Evolutionary conservation across 2,888 invertebrate genomes (phyloP), one percentile per base, ranked within the genome.

Genomic region (Falcaria lacertinaria): DNA sequence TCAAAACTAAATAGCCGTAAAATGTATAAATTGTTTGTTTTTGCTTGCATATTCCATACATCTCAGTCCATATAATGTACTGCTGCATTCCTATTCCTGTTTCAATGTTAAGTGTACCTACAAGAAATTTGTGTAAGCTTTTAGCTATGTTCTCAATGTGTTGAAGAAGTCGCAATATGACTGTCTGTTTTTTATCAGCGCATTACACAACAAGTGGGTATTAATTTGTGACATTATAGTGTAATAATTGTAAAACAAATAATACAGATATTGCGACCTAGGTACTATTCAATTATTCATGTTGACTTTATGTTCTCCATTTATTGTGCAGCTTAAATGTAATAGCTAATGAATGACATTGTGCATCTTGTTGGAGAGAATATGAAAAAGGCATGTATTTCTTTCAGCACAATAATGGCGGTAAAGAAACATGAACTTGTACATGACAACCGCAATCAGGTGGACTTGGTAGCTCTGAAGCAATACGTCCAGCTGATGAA

Each of bases 381-480:
- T 34, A 34, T 14, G 7, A 17, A 14, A 19, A 28, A 11, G 14
- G 19, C 36, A 11, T 28, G 7, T 11, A 28, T 2, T 11, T 3
- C 11, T 28, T 28, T 28, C 33, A 45, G 60, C 43, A 28, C 4
- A 15, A 42, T 72, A 45, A 92, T 92, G 91, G 91, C 91, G 34
- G 91, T 92, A 2, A 91, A 91, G 64, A 91, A 91, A 58, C 91
- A 91, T 60, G 84, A 90, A 45, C 65, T 91, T 33, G 90, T 90
- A 53, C 80, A 84, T 47, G 87, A 90, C 46, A 83, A 86, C 37
- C 55, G 74, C 49, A 61, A 79, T 60, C 74, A 89, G 70, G 55
- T 83, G 50, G 69, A 88, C 67, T 46, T 86, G 35, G 53, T 60
- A 13, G 69, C 73, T 2, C 57, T 91, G 43, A 83, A 83, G 34